Evolutionary conservation across 1,140 invertebrate species (phyloP), one percentile per base, ranked within the genome.

Genomic region (Drosophila albomicans): DNA sequence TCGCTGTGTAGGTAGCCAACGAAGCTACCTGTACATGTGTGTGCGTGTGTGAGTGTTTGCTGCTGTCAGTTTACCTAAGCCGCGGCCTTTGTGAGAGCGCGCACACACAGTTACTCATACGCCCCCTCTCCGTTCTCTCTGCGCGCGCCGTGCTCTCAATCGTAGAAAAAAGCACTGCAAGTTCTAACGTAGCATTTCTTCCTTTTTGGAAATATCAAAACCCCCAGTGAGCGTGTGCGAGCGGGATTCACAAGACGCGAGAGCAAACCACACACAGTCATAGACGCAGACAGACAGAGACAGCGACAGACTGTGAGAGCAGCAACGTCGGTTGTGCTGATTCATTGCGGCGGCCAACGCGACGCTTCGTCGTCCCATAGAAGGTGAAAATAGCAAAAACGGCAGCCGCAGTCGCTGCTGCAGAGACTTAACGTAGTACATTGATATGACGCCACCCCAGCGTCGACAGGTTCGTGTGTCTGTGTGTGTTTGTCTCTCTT

Each of bases 361-460:
- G 80, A 70, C 70, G 58, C 59, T 5, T 8, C 62, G 71, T 56
- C 75, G 81, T 84, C 61, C 82, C 79, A 89, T 84, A 88, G 84
- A 88, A 88, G 84, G 85, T 89, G 85, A 88, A 88, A 89, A 88
- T 89, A 88, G 84, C 85, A 75, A 69, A 52, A 69, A 61, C 71
- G 71, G 64, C 78, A 20, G 48, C 48, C 15, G 48, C 20, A 52
- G 52, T 73, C 63, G 63, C 68, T 61, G 68, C 74, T 57, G 56
- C 43, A 75, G 65, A 49, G 69, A 71, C 71, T 69, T 74, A 70
- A 51, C 59, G 58, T 70, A 41, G 35, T 38, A 43, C 41, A n/a
- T 43, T 70, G 51, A 88, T 87, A 88, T 88, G 84, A 88, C 84
- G 84, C 84, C 84, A 88, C 85, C 82, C 84, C 81, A 88, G 80